Evolutionary conservation across 2,888 invertebrate species (phyloP).

Genomic region (Teinopalpus imperialis): DNA sequence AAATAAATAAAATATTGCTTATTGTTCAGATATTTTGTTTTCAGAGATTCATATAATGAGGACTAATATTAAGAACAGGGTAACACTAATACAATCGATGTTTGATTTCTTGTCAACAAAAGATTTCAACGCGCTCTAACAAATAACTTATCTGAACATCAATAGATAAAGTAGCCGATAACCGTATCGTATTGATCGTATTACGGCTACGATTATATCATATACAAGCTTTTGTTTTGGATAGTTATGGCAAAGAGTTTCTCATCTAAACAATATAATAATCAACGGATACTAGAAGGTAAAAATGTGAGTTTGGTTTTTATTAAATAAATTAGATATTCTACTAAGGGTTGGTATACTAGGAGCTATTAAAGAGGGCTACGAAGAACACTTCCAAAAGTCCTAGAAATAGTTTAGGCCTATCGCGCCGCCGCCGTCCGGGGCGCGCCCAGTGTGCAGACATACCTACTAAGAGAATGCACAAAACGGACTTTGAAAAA

Average conservation of each 20-base stretch:
- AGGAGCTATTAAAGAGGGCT: conserved; percentile 47
- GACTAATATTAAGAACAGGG: no score
- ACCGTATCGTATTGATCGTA: conserved; percentile 62
- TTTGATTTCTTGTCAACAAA: conserved; percentile 46
- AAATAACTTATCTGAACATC: conserved; percentile 57
- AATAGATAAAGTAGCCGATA: conserved; percentile 58
- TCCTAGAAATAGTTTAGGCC: conserved; percentile 65
- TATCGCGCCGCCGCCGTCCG: conserved; percentile 56
- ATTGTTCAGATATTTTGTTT: no score
- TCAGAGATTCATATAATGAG: no score
- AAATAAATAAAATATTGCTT: no score
- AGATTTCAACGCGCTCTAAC: conserved; percentile 72
- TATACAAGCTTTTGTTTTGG: conserved; percentile 41
- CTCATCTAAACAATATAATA: conserved; percentile 1
- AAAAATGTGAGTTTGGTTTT: neutral
- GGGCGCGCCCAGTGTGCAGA: conserved; percentile 51
- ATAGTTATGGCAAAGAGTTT: conserved; percentile 5
- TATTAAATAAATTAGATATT: neutral
- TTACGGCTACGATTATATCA: conserved; percentile 51
- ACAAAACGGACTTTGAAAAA: conserved; percentile 60
- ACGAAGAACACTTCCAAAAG: conserved; percentile 69
- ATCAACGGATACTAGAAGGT: no score
- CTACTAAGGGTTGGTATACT: conserved; percentile 53
- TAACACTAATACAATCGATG: neutral
- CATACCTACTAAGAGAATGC: conserved; percentile 63